These are phyloP conservation scores for Esperia sulphurella DNA, from an alignment of 2,888 invertebrate genomes.

Conservation along the genomic window DNA sequence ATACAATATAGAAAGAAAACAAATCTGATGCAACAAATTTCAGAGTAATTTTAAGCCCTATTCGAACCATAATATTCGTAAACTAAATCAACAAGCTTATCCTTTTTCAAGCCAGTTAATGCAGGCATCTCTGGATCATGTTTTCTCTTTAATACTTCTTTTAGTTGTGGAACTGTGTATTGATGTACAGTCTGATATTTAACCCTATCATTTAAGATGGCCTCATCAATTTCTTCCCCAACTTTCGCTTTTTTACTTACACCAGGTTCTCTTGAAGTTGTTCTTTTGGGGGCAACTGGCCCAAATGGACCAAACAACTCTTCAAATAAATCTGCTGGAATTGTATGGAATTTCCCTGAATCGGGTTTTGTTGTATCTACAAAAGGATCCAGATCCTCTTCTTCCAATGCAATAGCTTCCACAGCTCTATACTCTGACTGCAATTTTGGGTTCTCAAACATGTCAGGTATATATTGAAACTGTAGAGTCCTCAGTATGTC, in stretches of 20 bases:
- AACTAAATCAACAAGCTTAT: constrained; percentile 55
- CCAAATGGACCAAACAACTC: constrained; percentile 66
- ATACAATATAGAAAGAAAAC: too few species aligned
- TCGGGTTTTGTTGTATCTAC: constrained; percentile 72
- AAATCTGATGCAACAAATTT: too few species aligned
- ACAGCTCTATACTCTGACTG: constrained; percentile 82
- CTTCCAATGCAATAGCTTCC: constrained; percentile 82
- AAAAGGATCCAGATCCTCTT: constrained; percentile 72
- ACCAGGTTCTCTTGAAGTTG: constrained; percentile 19
- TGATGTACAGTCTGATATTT: constrained; percentile 35
- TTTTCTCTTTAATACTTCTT: constrained; percentile 46
- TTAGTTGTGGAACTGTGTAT: constrained; percentile 56
- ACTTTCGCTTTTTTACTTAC: constrained; percentile 38
- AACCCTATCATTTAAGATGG: constrained; percentile 40
- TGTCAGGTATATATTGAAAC: constrained; percentile 80
- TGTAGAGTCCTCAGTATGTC: constrained; percentile 78
- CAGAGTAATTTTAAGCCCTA: neutral
- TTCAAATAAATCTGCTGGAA: constrained; percentile 60
- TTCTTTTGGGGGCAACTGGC: constrained; percentile 41
- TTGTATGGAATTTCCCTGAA: constrained; percentile 34
- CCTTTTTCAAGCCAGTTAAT: constrained; percentile 54
- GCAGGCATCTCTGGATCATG: constrained; percentile 41
- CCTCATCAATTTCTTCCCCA: constrained; percentile 41
- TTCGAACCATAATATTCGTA: constrained; percentile 31
- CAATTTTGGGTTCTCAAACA: constrained; percentile 83